These are phyloP conservation scores for fruit fly (Drosophila melanogaster) DNA, from an alignment of 1,140 invertebrate genomes.

Conservation along the genomic window DNA sequence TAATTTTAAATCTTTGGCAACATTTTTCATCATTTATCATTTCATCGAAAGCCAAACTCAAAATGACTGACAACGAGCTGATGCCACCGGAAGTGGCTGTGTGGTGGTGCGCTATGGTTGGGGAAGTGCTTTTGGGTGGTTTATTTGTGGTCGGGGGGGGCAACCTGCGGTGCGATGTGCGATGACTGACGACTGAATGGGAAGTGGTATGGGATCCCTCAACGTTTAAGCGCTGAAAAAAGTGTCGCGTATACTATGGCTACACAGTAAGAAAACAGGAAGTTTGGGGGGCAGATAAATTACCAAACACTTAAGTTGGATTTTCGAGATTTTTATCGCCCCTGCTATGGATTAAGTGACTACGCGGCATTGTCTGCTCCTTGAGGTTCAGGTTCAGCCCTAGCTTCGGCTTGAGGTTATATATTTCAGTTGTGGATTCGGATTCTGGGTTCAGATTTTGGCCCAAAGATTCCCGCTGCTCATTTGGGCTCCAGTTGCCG, in stretches of 20 bases:
- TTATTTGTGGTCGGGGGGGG: constrained; percentile 62
- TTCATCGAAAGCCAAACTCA: constrained; percentile 79
- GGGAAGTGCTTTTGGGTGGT: constrained; percentile 15
- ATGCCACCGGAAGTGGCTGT: constrained; percentile 38
- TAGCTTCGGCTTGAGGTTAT: constrained; percentile 23
- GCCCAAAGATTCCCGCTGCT: constrained; percentile 43
- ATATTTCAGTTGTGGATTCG: constrained; percentile 16
- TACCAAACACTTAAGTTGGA: constrained; percentile 84
- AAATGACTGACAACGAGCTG: constrained; percentile 84
- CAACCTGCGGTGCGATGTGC: constrained; percentile 39
- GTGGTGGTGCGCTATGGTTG: constrained; percentile 1
- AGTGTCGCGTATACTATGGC: constrained; percentile 63
- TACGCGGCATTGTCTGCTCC: constrained; percentile 51
- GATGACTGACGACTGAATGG: constrained; percentile 64
- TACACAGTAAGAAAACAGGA: constrained; percentile 18
- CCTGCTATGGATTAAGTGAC: constrained; percentile 80
- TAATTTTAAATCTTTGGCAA: constrained; percentile 82
- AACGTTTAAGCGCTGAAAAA: constrained; percentile 44
- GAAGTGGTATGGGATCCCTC: constrained; percentile 19
- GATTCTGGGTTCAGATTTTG: constrained; percentile 35
- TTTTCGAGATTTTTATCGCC: constrained; percentile 84
- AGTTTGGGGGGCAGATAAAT: constrained; percentile 70
- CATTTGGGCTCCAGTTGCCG: constrained; percentile 45
- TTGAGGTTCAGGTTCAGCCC: constrained; percentile 13
- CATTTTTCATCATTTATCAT: constrained; percentile 84